Base-by-base conservation (phyloP, 2,113 vertebrate species). In the Triplophysa rosa region DNA sequence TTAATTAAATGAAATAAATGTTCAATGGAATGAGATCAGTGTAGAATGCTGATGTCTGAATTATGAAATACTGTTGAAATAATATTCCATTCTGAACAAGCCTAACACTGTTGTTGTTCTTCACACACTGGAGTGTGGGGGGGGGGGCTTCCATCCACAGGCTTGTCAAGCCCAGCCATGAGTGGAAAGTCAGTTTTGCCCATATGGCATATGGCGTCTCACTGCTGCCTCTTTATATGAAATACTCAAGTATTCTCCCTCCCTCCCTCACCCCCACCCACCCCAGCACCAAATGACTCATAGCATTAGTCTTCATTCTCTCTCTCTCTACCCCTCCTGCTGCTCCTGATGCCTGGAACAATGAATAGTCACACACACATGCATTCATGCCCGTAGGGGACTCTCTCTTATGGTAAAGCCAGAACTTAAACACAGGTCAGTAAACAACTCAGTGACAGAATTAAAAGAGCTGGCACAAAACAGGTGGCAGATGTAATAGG, bases 181-280 rank as follows among this genome's bases (percentile, higher is more conserved):
- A 94, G 93, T 94, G 94, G 94, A 94, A 94, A 95, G 92, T 80
- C 94, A 93, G 87, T 82, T 86, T 87, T 79, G 94, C 94, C 93
- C 95, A 95, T 92, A 95, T 98, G 95, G 95, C 97, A 98, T 98
- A 98, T 99, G 97, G 97, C 92, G 96, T 97, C 96, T 98, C 96
- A 26, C 78, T 85, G 65, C 78, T 75, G 78, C 78, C 26, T 95
- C 95, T 95, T 96, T 93, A 94, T 95, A 94, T 95, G 94, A 97
- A 95, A 98, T 98, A 95, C 96, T 97, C 95, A 97, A 98, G 94
- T 97, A 97, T 95, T 97, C 90, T 89, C 86, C 92, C 91, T 89
- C 93, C 72, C 78, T 26, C 72, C 67, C 29, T 67, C 83, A 66
- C 73, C 68, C 81, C 66, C 82, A 40, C 84, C 75, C 86, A 84